These are phyloP conservation scores for Zaprionus lachaisei DNA, from an alignment of 1,140 invertebrate genomes.

Conservation along the genomic window DNA sequence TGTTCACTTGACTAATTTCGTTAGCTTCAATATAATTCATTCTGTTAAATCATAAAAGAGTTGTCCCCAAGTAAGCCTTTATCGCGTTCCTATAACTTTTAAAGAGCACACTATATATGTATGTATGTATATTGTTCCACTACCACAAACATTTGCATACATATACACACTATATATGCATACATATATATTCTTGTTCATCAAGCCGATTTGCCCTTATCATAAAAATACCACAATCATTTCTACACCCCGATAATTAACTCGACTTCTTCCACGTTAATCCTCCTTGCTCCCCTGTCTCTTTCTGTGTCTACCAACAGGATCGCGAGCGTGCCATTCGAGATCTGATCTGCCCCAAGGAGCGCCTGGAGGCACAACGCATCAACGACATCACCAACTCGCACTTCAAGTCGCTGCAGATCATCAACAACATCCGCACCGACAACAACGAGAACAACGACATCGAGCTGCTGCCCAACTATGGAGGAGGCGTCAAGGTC, in stretches of 20 bases:
- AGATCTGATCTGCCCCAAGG: slow-evolving; percentile 78
- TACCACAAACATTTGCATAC: too few species aligned
- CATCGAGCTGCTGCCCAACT: slow-evolving; percentile 70
- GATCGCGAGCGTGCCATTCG: slow-evolving; percentile 73
- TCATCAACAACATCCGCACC: slow-evolving; percentile 79
- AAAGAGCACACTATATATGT: not conserved
- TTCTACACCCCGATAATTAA: not conserved
- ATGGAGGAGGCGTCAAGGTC: slow-evolving; percentile 40
- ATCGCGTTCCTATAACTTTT: too few species aligned
- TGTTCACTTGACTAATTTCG: not conserved
- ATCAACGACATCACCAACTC: slow-evolving; percentile 82
- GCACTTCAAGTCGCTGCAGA: slow-evolving; percentile 82
- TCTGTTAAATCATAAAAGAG: too few species aligned
- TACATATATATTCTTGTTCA: not conserved
- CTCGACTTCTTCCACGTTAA: not conserved
- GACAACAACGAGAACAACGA: slow-evolving; percentile 84
- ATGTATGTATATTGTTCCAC: not conserved
- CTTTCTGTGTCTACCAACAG: slow-evolving; percentile 26
- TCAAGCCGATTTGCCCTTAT: too few species aligned
- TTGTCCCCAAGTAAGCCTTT: too few species aligned
- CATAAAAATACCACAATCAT: too few species aligned
- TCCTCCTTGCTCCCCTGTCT: not conserved
- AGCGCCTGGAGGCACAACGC: slow-evolving; percentile 76
- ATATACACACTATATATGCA: too few species aligned
- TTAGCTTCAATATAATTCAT: not conserved